Conservation (phyloP, 2,113 vertebrate species). For the Notiomystis cincta region DNA sequence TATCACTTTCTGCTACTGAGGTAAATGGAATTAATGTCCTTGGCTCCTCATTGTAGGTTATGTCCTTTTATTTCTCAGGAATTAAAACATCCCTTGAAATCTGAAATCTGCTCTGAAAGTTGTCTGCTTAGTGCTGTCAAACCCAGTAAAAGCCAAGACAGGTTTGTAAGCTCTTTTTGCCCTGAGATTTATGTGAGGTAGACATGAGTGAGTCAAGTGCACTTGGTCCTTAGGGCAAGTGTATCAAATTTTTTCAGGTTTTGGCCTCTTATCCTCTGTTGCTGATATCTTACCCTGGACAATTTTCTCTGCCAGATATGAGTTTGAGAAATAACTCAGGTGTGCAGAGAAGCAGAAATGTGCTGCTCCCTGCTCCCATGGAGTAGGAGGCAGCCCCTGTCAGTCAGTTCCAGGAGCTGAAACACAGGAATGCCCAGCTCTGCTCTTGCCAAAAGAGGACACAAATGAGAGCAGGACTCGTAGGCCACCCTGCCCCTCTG, state of each 20-base stretch:
- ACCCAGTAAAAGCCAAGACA: not conserved
- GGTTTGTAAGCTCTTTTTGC: not conserved
- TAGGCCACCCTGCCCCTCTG: too few species aligned
- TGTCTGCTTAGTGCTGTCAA: not conserved
- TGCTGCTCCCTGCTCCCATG: rapidly evolving
- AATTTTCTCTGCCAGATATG: not conserved
- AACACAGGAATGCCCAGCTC: not conserved
- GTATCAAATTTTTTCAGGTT: not conserved
- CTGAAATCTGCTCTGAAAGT: not conserved
- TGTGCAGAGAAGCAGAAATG: not conserved
- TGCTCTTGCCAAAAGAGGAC: not conserved
- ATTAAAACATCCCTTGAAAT: not conserved
- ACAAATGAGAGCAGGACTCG: not conserved
- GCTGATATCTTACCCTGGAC: not conserved
- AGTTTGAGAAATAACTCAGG: not conserved
- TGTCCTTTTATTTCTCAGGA: not conserved
- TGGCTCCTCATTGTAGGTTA: not conserved
- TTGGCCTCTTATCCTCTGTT: not conserved
- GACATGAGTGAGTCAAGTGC: not conserved
- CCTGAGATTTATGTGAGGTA: not conserved
- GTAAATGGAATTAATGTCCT: not conserved
- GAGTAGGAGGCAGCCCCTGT: not conserved
- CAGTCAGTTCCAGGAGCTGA: not conserved
- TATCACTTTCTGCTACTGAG: not conserved
- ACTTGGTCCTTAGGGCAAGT: not conserved